Conservation (phyloP, 2,113 vertebrate species). For the Sander lucioperca region DNA sequence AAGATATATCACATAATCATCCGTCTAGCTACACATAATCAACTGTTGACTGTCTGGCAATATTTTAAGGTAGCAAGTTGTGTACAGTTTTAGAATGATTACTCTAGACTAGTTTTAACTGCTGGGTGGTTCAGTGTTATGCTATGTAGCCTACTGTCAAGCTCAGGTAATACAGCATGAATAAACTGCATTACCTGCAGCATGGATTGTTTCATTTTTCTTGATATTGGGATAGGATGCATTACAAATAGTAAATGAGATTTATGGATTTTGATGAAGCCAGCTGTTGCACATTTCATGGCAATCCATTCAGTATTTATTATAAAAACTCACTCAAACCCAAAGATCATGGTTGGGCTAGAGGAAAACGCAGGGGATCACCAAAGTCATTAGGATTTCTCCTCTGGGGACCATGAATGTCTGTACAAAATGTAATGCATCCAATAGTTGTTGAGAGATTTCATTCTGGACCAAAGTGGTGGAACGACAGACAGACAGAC, state of each 20-base stretch:
- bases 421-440: not conserved
- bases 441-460: not conserved
- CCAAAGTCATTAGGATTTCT: not conserved
- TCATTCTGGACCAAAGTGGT: not conserved
- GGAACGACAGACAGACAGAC: not conserved
- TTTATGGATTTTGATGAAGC: slow-evolving; percentile 8
- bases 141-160: not conserved
- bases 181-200: not conserved
- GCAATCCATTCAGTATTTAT: not conserved
- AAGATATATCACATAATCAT: slow-evolving; percentile 12
- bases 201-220: not conserved
- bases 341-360: not conserved
- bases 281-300: not conserved
- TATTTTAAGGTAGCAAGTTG: slow-evolving; percentile 2
- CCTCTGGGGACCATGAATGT: not conserved
- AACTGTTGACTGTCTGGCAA: not conserved
- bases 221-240: not conserved
- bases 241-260: not conserved
- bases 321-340: not conserved
- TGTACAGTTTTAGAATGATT: not conserved
- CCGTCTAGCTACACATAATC: not conserved
- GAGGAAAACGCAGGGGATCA: not conserved
- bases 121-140: not conserved
- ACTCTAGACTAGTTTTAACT: not conserved
- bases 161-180: not conserved